Evolutionary conservation across 2,113 vertebrate species (phyloP).

Genomic region (Xiphophorus maculatus): DNA sequence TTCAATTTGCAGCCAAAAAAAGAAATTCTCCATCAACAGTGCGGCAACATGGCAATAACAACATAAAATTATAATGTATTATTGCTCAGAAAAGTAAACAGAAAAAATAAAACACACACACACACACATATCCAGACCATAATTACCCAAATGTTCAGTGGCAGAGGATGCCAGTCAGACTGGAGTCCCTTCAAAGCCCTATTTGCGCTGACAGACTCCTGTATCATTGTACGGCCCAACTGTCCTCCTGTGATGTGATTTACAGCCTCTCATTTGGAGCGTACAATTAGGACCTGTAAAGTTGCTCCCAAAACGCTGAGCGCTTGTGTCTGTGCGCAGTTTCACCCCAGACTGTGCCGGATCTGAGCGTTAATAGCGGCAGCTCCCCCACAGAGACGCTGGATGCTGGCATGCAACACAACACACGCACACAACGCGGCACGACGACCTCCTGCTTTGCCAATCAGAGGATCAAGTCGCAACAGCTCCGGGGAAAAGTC

Average conservation of each 20-base stretch:
- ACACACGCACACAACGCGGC: background rate
- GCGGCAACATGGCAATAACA: constrained; percentile 31
- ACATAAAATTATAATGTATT: constrained; percentile 43
- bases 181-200: background rate
- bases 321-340: constrained; percentile 37
- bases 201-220: background rate
- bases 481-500: constrained; percentile 30
- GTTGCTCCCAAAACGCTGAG: constrained; percentile 46
- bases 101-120: constrained; percentile 6
- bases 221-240: background rate
- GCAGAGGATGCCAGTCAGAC: constrained; percentile 27
- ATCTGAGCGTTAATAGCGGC: constrained; percentile 28
- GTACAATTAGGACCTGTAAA: constrained; percentile 63
- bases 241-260: constrained; percentile 56
- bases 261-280: constrained; percentile 53
- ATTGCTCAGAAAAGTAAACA: constrained; percentile 48
- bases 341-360: constrained; percentile 24
- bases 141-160: constrained; percentile 32
- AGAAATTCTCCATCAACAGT: background rate
- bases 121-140: background rate
- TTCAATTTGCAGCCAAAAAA: constrained; percentile 25
- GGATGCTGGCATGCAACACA: constrained; percentile 16
- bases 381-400: constrained; percentile 35
- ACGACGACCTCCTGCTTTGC: constrained; percentile 15
- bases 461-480: constrained; percentile 30